Conservation (phyloP, 2,888 invertebrate genomes). For the Mamestra brassicae region DNA sequence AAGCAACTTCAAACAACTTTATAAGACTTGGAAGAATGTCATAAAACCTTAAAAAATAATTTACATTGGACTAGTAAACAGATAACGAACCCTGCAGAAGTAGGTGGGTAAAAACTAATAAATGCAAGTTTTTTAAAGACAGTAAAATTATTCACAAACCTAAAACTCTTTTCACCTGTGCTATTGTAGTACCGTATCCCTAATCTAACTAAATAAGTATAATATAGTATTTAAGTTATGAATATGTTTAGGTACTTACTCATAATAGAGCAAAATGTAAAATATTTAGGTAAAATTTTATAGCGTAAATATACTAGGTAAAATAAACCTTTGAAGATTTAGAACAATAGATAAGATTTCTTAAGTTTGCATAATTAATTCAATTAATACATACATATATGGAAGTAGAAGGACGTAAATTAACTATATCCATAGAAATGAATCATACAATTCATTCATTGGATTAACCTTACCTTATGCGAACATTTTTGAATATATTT, state of each 20-base stretch:
- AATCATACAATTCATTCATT: conserved; percentile 45
- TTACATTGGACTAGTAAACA: conserved; percentile 76
- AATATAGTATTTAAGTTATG: conserved; percentile 55
- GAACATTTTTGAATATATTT: conserved; percentile 63
- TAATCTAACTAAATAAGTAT: conserved; percentile 58
- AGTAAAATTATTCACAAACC: conserved; percentile 53
- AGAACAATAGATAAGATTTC: conserved; percentile 63
- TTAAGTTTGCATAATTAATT: conserved; percentile 57
- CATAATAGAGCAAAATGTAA: conserved; percentile 61
- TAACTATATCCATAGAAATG: conserved; percentile 29
- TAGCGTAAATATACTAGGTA: conserved; percentile 67
- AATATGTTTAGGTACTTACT: conserved; percentile 61
- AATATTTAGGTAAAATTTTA: conserved; percentile 60
- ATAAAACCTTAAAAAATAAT: conserved; percentile 61
- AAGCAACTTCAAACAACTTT: conserved; percentile 42
- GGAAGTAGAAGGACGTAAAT: conserved; percentile 47
- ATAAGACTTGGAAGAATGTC: conserved; percentile 42
- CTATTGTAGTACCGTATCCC: conserved; percentile 45
- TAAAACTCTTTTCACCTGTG: conserved; percentile 49
- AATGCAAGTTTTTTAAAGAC: conserved; percentile 39
- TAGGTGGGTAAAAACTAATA: conserved; percentile 59
- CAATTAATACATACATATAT: conserved; percentile 49
- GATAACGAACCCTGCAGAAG: conserved; percentile 79
- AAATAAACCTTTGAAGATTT: conserved; percentile 63
- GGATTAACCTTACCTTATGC: conserved; percentile 58